Conservation (phyloP, 2,888 invertebrate species). For the Ryuthela nishihirai region DNA sequence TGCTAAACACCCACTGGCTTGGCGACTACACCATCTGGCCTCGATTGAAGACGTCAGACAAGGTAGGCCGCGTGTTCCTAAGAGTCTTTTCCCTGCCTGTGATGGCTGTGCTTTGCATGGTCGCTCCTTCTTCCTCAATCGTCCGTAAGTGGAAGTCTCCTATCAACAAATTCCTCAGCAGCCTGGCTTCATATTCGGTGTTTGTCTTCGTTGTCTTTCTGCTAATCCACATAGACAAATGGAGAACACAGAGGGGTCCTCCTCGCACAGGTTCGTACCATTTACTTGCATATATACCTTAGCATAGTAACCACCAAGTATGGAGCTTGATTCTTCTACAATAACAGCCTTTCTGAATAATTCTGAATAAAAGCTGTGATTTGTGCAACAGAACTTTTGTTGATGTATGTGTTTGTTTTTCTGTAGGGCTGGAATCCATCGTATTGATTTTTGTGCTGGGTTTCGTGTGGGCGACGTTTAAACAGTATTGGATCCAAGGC, state of each 20-base stretch:
- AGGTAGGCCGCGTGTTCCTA: slow-evolving; percentile 50
- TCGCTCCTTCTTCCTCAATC: slow-evolving; percentile 25
- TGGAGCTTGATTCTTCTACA: not conserved
- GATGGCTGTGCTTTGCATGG: slow-evolving; percentile 47
- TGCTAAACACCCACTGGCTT: slow-evolving; percentile 64
- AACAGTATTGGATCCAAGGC: slow-evolving; percentile 55
- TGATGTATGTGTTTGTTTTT: too few species aligned
- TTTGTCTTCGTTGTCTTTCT: slow-evolving; percentile 63
- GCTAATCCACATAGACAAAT: slow-evolving; percentile 50
- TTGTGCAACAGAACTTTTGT: too few species aligned
- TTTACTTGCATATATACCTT: not conserved
- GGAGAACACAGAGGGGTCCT: slow-evolving; percentile 30
- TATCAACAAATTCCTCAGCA: slow-evolving; percentile 67
- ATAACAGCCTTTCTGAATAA: not conserved
- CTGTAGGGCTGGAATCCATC: slow-evolving; percentile 47
- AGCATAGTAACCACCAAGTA: not conserved
- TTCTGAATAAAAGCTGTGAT: too few species aligned
- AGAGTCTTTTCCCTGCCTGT: slow-evolving; percentile 54
- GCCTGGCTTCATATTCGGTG: slow-evolving; percentile 62
- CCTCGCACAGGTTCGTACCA: slow-evolving; percentile 39
- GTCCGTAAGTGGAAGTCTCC: slow-evolving; percentile 55
- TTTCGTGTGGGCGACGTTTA: slow-evolving; percentile 32
- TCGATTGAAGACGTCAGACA: slow-evolving; percentile 52
- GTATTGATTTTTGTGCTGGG: slow-evolving; percentile 56
- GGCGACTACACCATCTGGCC: slow-evolving; percentile 62